Evolutionary conservation across 2,888 invertebrate species (phyloP).

Genomic region (Omphaloscelis lunosa): DNA sequence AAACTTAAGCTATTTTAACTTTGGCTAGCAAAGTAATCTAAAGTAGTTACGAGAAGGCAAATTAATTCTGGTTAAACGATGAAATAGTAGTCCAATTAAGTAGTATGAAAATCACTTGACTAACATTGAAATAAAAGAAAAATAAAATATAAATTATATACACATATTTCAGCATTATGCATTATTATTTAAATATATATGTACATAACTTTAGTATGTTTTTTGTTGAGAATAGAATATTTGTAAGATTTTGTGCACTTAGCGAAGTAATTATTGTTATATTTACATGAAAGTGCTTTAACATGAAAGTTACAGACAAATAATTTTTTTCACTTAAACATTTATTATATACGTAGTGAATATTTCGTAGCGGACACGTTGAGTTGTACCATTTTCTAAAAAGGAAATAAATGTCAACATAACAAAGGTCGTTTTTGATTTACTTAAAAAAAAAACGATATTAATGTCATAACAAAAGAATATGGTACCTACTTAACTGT

Average conservation of each 20-base stretch:
- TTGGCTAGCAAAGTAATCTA: not conserved
- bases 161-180: not conserved
- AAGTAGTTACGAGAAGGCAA: not conserved
- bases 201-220: not conserved
- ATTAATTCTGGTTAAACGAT: not conserved
- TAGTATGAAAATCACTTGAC: not conserved
- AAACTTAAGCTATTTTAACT: not conserved
- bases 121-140: not conserved
- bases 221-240: slow-evolving; percentile 5
- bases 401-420: not conserved
- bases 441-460: not conserved
- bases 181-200: not conserved
- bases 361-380: not conserved
- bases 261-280: slow-evolving; percentile 52
- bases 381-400: slow-evolving; percentile 20
- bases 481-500: too few species aligned
- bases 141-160: not conserved
- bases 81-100: not conserved
- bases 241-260: slow-evolving; percentile 46
- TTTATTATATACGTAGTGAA: slow-evolving; percentile 16
- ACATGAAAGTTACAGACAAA: slow-evolving; percentile 34
- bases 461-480: not conserved
- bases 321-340: slow-evolving; percentile 27
- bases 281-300: slow-evolving; percentile 61
- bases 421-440: not conserved